Evolutionary conservation across 2,113 vertebrate genomes (phyloP).

Genomic region (Cynopterus brachyotis): DNA sequence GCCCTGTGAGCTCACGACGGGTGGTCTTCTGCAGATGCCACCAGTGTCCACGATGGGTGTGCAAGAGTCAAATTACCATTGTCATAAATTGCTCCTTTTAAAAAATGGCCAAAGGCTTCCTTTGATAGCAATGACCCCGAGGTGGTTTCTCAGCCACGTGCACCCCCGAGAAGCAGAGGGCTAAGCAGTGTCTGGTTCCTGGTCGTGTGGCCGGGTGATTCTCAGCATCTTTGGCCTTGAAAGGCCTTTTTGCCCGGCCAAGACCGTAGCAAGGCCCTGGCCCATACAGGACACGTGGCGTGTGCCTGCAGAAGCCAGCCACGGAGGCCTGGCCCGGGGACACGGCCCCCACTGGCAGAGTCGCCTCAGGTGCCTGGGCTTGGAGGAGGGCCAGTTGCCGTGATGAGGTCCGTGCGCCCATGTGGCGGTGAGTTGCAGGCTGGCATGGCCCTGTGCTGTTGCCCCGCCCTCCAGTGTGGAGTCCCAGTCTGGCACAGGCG

Average conservation of each 20-base stretch:
- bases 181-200: fast-evolving
- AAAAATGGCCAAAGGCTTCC: fast-evolving
- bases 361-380: too few species aligned
- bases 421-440: too few species aligned
- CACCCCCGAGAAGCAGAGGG: background rate
- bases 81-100: fast-evolving
- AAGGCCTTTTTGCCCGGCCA: background rate
- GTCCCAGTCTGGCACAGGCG: too few species aligned
- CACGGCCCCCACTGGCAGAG: too few species aligned
- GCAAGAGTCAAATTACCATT: fast-evolving
- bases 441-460: too few species aligned
- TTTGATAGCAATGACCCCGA: background rate
- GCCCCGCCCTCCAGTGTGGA: too few species aligned
- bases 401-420: fast-evolving
- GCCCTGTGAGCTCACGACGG: fast-evolving
- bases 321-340: too few species aligned
- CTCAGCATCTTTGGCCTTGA: background rate
- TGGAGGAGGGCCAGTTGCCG: too few species aligned
- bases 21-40: background rate
- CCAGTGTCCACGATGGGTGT: fast-evolving
- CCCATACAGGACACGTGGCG: too few species aligned
- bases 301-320: too few species aligned
- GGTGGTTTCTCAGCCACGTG: background rate
- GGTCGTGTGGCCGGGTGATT: background rate
- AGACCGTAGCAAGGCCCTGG: background rate